These are phyloP conservation scores for Epirrhoe alternata DNA, from an alignment of 2,888 invertebrate genomes.

Conservation along the genomic window DNA sequence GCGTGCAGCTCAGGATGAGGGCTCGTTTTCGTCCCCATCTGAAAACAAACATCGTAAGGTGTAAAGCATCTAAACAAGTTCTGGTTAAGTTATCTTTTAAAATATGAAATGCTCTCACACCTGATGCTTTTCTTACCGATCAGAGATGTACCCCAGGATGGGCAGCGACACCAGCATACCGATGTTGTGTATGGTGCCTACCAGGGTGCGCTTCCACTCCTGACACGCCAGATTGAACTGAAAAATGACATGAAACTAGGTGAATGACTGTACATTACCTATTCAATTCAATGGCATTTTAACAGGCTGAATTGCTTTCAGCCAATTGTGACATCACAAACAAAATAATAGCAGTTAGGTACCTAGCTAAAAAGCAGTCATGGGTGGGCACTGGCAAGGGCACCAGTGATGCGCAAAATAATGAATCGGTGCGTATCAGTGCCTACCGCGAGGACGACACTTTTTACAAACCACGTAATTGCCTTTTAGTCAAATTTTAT, in stretches of 20 bases:
- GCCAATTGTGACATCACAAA: constrained; percentile 2
- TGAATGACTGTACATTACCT: too few relatives aligned
- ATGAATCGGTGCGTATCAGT: constrained; percentile 8
- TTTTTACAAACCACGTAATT: constrained; percentile 17
- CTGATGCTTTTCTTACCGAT: constrained; percentile 71
- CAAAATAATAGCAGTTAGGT: neutral
- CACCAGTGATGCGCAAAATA: constrained; percentile 10
- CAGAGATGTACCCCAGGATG: constrained; percentile 89
- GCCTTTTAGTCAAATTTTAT: neutral
- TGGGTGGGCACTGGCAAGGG: constrained; percentile 6
- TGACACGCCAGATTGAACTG: constrained; percentile 82
- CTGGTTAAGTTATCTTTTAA: too few relatives aligned
- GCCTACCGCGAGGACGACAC: constrained; percentile 12
- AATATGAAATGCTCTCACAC: neutral
- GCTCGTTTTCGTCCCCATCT: constrained; percentile 79
- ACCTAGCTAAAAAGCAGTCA: neutral
- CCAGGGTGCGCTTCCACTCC: constrained; percentile 90
- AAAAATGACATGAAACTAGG: constrained; percentile 34
- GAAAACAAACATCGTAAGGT: constrained; percentile 20
- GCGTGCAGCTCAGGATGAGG: constrained; percentile 68
- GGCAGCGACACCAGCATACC: constrained; percentile 90
- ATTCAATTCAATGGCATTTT: too few relatives aligned
- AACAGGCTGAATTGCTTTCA: neutral
- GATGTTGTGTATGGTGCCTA: constrained; percentile 90
- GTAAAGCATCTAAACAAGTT: too few relatives aligned